phyloP scores from a whole-genome alignment of 64 coral and sea anemone genomes.

The Montipora efflorescens region DNA sequence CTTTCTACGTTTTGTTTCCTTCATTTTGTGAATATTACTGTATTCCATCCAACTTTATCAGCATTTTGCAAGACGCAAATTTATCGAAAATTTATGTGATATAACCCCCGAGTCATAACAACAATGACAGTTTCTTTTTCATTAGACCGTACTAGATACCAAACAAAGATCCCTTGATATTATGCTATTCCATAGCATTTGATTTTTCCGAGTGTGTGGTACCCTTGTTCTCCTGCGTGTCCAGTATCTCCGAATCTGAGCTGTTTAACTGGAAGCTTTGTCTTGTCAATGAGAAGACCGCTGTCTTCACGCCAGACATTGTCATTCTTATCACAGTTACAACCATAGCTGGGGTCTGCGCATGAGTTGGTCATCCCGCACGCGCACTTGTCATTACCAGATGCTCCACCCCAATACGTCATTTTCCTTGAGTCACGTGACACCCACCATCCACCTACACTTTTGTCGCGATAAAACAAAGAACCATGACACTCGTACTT shows the following conservation, averaged over 20 bases:
- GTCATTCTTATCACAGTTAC: conserved; percentile 17
- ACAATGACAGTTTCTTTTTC: too few relatives aligned
- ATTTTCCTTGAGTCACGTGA: conserved; percentile 38
- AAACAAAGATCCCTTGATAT: background rate
- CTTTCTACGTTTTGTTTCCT: too few relatives aligned
- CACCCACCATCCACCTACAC: conserved; percentile 7
- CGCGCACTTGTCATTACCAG: conserved; percentile 23
- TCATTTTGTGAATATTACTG: too few relatives aligned
- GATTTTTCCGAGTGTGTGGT: conserved; percentile 1
- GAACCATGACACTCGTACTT: background rate
- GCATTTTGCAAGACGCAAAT: too few relatives aligned
- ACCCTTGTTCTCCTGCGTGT: background rate
- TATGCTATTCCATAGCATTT: conserved; percentile 26
- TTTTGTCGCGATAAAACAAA: background rate
- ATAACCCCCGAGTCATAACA: too few relatives aligned
- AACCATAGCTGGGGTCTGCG: background rate
- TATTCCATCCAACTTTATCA: too few relatives aligned
- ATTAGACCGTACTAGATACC: too few relatives aligned
- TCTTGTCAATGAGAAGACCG: conserved; percentile 24
- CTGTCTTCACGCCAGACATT: conserved; percentile 3
- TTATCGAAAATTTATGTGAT: too few relatives aligned
- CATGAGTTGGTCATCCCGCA: conserved; percentile 47
- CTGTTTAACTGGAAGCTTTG: conserved; percentile 8
- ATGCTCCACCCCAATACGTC: conserved; percentile 60
- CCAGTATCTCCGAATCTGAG: background rate